A percentile compares a stretch with the other conserved stretches of the same genome.
phyloP scores from a whole-genome alignment of 2,888 invertebrate genomes.

The Melinaea marsaeus region DNA sequence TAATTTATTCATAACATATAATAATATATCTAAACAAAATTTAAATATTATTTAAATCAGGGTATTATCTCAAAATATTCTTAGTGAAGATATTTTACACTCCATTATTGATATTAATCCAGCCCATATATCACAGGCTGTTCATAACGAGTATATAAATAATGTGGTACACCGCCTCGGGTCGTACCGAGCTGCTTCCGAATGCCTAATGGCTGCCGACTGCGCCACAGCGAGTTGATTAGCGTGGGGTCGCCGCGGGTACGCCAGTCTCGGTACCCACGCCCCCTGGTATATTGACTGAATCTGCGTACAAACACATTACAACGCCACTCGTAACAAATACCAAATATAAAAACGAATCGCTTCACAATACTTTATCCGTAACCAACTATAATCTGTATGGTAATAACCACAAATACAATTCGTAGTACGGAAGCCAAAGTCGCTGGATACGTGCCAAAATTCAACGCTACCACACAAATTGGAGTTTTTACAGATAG shows the following conservation, averaged over 20 bases:
- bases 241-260: conserved; percentile 83
- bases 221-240: conserved; percentile 85
- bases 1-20: too few species aligned
- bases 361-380: conserved; percentile 24
- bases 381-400: conserved; percentile 51
- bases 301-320: conserved; percentile 67
- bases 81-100: not conserved
- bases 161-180: not conserved
- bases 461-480: too few species aligned
- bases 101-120: not conserved
- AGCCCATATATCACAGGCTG: not conserved
- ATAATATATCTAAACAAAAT: too few species aligned
- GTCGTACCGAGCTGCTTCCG: conserved; percentile 79
- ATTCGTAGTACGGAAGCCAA: conserved; percentile 57
- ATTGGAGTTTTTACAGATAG: too few species aligned
- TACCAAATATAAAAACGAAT: conserved; percentile 18
- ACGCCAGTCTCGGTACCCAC: conserved; percentile 84
- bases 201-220: conserved; percentile 84
- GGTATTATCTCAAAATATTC: not conserved
- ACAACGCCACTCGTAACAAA: conserved; percentile 30
- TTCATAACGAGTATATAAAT: too few species aligned
- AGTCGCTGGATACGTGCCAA: conserved; percentile 68
- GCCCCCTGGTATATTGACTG: conserved; percentile 79
- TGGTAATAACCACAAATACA: conserved; percentile 36
- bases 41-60: too few species aligned